Conservation (phyloP, 2,113 vertebrate genomes). For the Leucopsar rothschildi region DNA sequence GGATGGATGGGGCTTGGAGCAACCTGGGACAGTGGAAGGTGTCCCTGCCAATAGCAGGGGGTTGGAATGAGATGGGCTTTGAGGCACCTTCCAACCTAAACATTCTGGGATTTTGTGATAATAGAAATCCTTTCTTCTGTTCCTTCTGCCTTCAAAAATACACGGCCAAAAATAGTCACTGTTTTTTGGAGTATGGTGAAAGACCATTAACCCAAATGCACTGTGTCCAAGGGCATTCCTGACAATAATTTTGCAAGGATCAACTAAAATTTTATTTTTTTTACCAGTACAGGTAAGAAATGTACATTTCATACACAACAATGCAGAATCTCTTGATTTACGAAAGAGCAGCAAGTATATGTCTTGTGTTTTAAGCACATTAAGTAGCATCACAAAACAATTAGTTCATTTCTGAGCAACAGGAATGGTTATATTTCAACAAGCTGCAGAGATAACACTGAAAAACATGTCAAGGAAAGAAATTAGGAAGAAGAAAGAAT, state of each 20-base stretch:
- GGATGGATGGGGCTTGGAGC: fast-evolving
- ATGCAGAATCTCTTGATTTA: not conserved
- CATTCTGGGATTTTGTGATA: not conserved
- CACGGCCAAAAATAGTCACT: not conserved
- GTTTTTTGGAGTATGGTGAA: not conserved
- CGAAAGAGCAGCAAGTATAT: not conserved
- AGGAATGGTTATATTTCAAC: not conserved
- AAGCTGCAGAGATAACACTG: not conserved
- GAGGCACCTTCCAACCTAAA: not conserved
- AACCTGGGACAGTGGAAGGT: not conserved
- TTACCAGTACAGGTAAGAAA: not conserved
- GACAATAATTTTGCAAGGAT: not conserved
- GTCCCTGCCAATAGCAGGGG: not conserved
- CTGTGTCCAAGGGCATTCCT: not conserved
- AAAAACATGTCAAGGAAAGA: not conserved
- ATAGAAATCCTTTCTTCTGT: not conserved
- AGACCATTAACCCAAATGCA: not conserved
- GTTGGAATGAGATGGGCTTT: not conserved
- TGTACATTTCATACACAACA: not conserved
- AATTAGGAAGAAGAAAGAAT: not conserved
- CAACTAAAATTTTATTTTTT: not conserved
- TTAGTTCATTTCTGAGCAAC: not conserved
- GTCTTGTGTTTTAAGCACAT: not conserved
- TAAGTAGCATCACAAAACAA: not conserved
- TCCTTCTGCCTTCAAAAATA: not conserved